Base-by-base conservation (phyloP, 2,797 vertebrate species). In the Acropternis orthonyx region DNA sequence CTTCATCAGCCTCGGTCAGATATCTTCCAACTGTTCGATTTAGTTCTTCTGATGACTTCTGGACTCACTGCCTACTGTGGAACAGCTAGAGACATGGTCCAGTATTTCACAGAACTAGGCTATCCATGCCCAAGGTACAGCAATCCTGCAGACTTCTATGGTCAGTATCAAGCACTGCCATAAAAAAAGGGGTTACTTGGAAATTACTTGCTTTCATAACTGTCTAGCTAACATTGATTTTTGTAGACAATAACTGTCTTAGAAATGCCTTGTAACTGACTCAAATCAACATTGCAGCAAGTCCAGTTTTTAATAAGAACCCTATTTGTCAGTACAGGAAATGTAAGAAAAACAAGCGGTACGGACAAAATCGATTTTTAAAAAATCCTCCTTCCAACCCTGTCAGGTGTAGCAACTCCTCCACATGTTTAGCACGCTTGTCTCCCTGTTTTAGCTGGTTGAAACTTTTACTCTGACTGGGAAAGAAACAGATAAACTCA, bases 141-240 rank as follows among this genome's bases (percentile, higher is more conserved):
- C 98, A 99, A 99, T 97, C 99, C 99, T 30, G 99, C 99, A 0
- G 99, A 99, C 97, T 99, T 98, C 97, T 99, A 99, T 0, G 99
- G 99, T 99, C 91, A 97, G 98, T 97, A 93, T 91, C 58, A 87
- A 81, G 52, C 27, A 43, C 34, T 39, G 75, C 24, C 63, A 88
- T 88, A 52, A 84, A 93, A 82, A 91, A 93, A 68, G 7, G 41
- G n/a, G n/a, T n/a, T n/a, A n/a, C n/a, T n/a, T n/a, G 51, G 34
- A 62, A 90, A 36, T 71, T 3, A 82, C 87, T 86, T 4, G 3
- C 61, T 82, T 90, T 92, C 12, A 0, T 88, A 81, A 73, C 20
- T 19, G 26, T 48, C 49, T 61, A 75, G 9, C 23, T 76, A 78
- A 86, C 5, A 3, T 9, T 73, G 65, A 67, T 74, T 78, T 92